A percentile compares a stretch with the other conserved stretches of the same genome.
Conservation (phyloP, 2,888 invertebrate genomes). For the Stenodema calcarata region DNA sequence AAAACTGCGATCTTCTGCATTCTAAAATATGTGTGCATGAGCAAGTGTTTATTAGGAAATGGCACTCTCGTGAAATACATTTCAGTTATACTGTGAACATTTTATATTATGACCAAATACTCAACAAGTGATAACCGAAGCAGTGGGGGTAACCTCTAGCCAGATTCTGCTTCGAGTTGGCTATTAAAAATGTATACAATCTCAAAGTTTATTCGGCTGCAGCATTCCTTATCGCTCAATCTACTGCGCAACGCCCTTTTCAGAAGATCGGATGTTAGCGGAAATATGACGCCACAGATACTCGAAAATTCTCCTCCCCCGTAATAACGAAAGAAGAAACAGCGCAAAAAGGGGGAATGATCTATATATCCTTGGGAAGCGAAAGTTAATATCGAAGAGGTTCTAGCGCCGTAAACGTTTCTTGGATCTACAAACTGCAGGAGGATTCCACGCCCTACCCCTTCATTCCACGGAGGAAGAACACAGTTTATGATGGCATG, state of each 20-base stretch:
- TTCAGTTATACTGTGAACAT: no score
- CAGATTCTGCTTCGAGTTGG: no score
- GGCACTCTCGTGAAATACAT: no score
- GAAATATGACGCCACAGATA: neutral
- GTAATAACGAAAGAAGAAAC: neutral
- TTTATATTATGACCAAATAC: no score
- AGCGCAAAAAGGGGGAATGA: neutral
- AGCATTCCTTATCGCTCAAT: neutral
- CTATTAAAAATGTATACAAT: no score
- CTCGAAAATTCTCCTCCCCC: neutral
- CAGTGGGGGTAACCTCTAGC: no score
- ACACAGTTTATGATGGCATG: neutral
- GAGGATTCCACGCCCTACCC: neutral
- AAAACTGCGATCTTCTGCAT: no score
- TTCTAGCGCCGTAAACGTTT: neutral
- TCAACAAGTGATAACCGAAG: no score
- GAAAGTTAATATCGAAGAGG: conserved; percentile 8
- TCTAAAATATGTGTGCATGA: no score
- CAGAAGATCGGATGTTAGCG: neutral
- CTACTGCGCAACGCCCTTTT: neutral
- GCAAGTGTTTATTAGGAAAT: no score
- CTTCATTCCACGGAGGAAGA: neutral
- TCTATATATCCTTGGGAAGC: neutral
- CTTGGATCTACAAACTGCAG: neutral
- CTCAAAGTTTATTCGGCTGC: no score